Evolutionary conservation across 2,888 invertebrate species (phyloP).

Genomic region (Deroplatys truncata): DNA sequence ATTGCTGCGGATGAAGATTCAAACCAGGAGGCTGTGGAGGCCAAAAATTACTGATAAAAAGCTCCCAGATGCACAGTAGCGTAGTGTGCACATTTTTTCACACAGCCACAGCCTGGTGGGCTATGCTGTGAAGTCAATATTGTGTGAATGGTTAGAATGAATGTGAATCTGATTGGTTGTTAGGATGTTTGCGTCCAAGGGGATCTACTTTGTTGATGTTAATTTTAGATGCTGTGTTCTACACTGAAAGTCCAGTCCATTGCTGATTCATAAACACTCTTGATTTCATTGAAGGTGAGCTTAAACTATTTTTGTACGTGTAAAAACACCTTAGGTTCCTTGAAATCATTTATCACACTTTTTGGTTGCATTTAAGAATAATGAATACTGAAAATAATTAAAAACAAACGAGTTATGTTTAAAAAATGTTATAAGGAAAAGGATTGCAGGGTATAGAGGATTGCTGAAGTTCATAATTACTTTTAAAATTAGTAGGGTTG

Average conservation of each 20-base stretch:
- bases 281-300: background rate
- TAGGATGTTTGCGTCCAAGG: background rate
- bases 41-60: slow-evolving; percentile 18
- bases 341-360: background rate
- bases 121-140: background rate
- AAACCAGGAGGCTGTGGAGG: slow-evolving; percentile 25
- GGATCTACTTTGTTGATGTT: background rate
- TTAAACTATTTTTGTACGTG: background rate
- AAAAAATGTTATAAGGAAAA: background rate
- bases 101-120: slow-evolving; percentile 12
- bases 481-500: background rate
- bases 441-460: background rate
- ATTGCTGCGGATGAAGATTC: slow-evolving; percentile 27
- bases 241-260: background rate
- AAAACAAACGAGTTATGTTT: background rate
- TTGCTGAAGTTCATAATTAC: background rate
- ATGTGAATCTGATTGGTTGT: background rate
- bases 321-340: background rate
- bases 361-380: background rate
- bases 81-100: slow-evolving; percentile 17
- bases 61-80: slow-evolving; percentile 19
- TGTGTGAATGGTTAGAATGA: background rate
- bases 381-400: background rate
- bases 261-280: background rate
- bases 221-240: background rate